Evolutionary conservation across 2,888 invertebrate species (phyloP), one percentile per base, ranked within the genome.

Genomic region (Ctena decussata): DNA sequence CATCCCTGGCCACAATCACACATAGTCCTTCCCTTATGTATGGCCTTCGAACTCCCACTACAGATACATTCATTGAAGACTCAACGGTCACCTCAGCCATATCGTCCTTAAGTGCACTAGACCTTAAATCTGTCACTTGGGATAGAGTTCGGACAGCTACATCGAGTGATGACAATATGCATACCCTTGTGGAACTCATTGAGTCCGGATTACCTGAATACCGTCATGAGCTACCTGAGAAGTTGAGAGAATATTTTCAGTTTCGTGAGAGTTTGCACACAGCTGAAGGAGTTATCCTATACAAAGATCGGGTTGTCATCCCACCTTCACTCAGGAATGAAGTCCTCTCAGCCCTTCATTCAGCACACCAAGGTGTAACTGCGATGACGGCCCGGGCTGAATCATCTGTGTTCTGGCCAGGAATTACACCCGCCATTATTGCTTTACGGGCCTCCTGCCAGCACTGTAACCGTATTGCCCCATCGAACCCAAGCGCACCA

Each of bases 291-390:
- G 84, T 87, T 12, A 35, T 88, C 18, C 60, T 88, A 21, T 87
- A 88, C 75, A 90, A 86, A 27, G 89, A 91, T 49, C 77, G 90
- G 8, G 37, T 92, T 30, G 84, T 92, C 6, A 89, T 92, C 6
- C 92, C 91, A 0, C 86, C 87, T 8, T 74, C 85, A 2, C 91
- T 92, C 12, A 53, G 90, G 21, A 18, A 60, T 0, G 76, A 83
- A 5, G 74, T 90, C 0, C 77, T 92, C 0, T 21, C n/a, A 6
- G 77, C 85, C 2, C 80, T 92, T 6, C 91, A 92, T 49, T 86
- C 91, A n/a, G 92, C 89, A 18, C 92, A 91, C 70, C 91, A 91
- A 78, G 92, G 91, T 6, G 82, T 87, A 6, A 78, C 91, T 1
- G n/a, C 81, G 2, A 91, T 90, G 90, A 84, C 24, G 3, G 35